These are phyloP conservation scores for Aradophagus sp. DNA, from an alignment of 1,140 invertebrate genomes.

Conservation along the genomic window DNA sequence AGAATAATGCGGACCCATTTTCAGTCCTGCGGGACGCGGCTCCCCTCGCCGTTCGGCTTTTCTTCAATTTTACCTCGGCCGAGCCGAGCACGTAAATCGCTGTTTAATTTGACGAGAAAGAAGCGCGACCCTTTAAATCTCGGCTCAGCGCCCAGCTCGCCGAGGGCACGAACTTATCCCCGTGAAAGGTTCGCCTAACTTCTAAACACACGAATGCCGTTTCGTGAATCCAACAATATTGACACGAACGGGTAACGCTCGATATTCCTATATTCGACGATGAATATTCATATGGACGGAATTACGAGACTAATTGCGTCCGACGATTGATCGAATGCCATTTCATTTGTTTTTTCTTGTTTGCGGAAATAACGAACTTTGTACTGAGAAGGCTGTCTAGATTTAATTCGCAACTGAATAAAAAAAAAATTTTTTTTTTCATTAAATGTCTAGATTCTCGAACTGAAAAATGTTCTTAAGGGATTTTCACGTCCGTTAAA, in stretches of 20 bases:
- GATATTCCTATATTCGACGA: conserved; percentile 3
- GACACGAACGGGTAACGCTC: conserved; percentile 13
- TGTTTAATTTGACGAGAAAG: conserved; percentile 23
- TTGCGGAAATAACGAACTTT: no score
- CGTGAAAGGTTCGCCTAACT: conserved; percentile 21
- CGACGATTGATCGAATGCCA: no score
- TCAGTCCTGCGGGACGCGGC: conserved; percentile 1
- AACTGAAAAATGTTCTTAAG: no score
- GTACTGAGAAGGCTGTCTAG: no score
- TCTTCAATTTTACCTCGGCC: conserved; percentile 12
- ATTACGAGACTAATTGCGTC: no score
- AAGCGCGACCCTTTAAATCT: conserved; percentile 31
- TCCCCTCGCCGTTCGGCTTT: conserved; percentile 1
- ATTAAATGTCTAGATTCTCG: no score
- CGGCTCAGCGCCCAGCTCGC: conserved; percentile 12
- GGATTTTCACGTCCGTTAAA: no score
- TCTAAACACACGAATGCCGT: conserved; percentile 10
- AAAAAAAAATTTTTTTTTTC: no score
- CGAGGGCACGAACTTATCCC: conserved; percentile 27
- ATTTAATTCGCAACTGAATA: no score
- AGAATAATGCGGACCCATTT: conserved; percentile 28
- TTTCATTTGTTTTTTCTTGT: no score
- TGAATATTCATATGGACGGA: conserved; percentile 13
- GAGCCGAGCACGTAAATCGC: conserved; percentile 19
- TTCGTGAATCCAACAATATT: conserved; percentile 22